phyloP scores from a whole-genome alignment of 2,113 vertebrate species.

The Salvelinus namaycush region DNA sequence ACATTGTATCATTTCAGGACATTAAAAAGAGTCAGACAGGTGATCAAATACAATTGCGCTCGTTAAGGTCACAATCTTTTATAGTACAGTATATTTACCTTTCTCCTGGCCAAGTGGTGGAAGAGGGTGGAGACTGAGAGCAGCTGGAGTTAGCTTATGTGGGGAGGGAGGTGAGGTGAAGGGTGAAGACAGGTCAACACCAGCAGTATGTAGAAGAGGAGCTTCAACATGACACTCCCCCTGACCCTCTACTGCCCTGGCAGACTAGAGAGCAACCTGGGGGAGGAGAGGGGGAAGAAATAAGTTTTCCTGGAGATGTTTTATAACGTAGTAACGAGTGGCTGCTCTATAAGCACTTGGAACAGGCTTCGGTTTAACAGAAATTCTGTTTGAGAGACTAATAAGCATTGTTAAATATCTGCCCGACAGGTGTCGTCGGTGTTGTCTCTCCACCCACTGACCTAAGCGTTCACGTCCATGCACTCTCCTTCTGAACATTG shows the following conservation, averaged over 20 bases:
- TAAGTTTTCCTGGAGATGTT: not conserved
- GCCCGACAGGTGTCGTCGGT: not conserved
- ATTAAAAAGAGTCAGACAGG: not conserved
- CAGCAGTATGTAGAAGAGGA: conserved; percentile 44
- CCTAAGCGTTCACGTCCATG: too few species aligned
- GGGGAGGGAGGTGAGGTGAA: conserved; percentile 48
- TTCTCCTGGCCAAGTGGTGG: conserved; percentile 31
- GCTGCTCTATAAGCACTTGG: too few species aligned
- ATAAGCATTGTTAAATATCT: not conserved
- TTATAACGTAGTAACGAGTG: not conserved
- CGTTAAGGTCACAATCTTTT: not conserved
- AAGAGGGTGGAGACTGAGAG: conserved; percentile 14
- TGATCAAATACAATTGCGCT: not conserved
- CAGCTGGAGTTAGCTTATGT: conserved; percentile 44
- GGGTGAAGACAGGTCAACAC: conserved; percentile 56
- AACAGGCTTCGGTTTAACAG: not conserved
- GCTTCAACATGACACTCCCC: conserved; percentile 63
- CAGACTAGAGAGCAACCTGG: not conserved
- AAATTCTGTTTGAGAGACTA: not conserved
- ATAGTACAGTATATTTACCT: conserved; percentile 46
- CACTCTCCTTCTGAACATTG: too few species aligned
- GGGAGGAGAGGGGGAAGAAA: not conserved
- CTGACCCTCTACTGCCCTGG: conserved; percentile 31
- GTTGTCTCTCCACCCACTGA: not conserved
- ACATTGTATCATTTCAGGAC: not conserved